Base-by-base conservation (phyloP, 2,888 invertebrate species). In the Standfussiana lucernea region DNA sequence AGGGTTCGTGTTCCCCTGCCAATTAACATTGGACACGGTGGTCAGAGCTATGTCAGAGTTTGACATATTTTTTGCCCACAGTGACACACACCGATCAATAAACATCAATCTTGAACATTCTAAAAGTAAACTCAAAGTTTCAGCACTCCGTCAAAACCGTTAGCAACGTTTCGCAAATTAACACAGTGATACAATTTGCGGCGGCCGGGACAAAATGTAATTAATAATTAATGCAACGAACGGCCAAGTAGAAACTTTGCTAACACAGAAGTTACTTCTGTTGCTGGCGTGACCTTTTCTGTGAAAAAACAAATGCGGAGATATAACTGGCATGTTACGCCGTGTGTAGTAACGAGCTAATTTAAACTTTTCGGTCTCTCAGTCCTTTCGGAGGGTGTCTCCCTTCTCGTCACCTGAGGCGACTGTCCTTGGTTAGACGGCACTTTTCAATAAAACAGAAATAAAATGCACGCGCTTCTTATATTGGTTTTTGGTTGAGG, bases 311-410 rank as follows among this genome's bases (percentile, higher is more conserved):
- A 95, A 95, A 94, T 94, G 92, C 91, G 92, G 88, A 89, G 89
- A 94, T 93, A 93, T 92, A 95, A 94, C 95, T 93, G 94, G 91
- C 93, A 91, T 92, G 94, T 94, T 92, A 90, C 93, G 88, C 91
- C 93, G 94, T 95, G 92, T 95, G 95, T 95, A 91, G 96, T 96
- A 96, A 96, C 96, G 94, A 96, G 96, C 96, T 96, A 96, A 96
- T 96, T 96, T 96, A 96, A 96, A 96, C 95, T 96, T 96, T 96
- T 96, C 95, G 95, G 94, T 92, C 91, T 87, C 93, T 92, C 92
- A 89, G 93, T 94, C 94, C 95, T 93, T 91, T 92, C 80, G 88
- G 90, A 93, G 93, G 95, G 94, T 92, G 93, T 89, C 90, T 89
- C 92, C 93, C 94, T 93, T 89, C 89, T 85, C 92, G 93, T 92